These are phyloP conservation scores for Orthosia gracilis DNA, from an alignment of 2,888 invertebrate species.

Conservation along the genomic window DNA sequence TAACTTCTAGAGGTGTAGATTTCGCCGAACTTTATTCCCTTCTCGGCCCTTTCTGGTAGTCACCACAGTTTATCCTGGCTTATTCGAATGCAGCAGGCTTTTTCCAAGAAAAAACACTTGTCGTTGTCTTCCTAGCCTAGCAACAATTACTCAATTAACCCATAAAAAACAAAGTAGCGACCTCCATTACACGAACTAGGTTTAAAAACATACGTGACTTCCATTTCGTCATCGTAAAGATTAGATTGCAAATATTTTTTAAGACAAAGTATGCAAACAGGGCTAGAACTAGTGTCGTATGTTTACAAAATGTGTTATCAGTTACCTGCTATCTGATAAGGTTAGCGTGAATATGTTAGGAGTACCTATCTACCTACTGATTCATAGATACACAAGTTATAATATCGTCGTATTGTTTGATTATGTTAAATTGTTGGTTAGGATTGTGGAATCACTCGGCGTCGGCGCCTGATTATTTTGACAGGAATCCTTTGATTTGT, in stretches of 20 bases:
- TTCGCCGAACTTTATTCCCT: too few relatives aligned
- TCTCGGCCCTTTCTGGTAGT: too few relatives aligned
- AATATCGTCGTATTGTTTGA: conserved; percentile 27
- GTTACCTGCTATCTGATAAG: conserved; percentile 43
- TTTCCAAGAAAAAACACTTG: background rate
- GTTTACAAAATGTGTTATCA: conserved; percentile 55
- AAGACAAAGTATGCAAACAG: conserved; percentile 61
- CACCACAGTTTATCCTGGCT: too few relatives aligned
- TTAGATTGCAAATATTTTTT: conserved; percentile 58
- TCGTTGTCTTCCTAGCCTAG: background rate
- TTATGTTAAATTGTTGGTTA: background rate
- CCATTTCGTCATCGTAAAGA: conserved; percentile 48
- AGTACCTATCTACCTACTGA: conserved; percentile 36
- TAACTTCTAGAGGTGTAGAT: too few relatives aligned
- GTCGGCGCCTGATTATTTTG: background rate
- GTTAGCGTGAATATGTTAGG: conserved; percentile 32
- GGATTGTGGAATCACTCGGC: conserved; percentile 11
- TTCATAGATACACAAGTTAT: conserved; percentile 21
- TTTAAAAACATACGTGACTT: conserved; percentile 51
- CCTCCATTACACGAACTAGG: conserved; percentile 34
- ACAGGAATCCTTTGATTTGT: background rate
- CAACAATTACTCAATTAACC: background rate
- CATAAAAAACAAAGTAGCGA: conserved; percentile 12
- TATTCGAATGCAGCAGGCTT: background rate
- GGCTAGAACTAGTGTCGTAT: conserved; percentile 28